Conservation (phyloP, 2,888 invertebrate species). For the Tachystola acroxantha region DNA sequence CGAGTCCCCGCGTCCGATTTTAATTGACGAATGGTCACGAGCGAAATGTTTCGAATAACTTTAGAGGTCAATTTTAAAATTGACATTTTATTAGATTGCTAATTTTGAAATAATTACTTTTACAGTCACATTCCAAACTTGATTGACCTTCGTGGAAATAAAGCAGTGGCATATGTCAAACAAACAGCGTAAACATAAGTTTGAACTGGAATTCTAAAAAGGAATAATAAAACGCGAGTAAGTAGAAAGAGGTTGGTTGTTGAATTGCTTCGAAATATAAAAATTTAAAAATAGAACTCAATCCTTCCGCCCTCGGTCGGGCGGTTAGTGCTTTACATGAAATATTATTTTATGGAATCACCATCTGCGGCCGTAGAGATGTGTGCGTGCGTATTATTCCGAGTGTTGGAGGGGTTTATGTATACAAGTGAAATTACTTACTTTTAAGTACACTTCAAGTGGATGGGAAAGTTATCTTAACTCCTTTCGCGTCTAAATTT, state of each 20-base stretch:
- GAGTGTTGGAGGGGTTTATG: conserved; percentile 57
- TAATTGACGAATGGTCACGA: conserved; percentile 74
- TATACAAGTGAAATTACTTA: conserved; percentile 70
- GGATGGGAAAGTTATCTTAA: conserved; percentile 60
- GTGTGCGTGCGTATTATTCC: conserved; percentile 54
- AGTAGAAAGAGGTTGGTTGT: conserved; percentile 12
- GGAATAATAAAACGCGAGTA: conserved; percentile 6
- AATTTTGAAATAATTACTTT: conserved; percentile 11
- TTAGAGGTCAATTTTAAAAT: conserved; percentile 49
- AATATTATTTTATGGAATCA: conserved; percentile 79
- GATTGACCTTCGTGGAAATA: conserved; percentile 2
- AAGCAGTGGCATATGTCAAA: background rate
- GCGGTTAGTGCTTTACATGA: conserved; percentile 75
- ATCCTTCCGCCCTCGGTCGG: conserved; percentile 75
- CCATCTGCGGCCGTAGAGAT: conserved; percentile 63
- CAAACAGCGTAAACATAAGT: conserved; percentile 2
- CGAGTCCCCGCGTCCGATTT: conserved; percentile 60
- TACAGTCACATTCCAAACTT: background rate
- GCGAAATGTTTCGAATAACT: conserved; percentile 49
- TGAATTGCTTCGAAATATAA: conserved; percentile 68
- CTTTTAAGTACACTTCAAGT: conserved; percentile 59
- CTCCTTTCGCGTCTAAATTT: conserved; percentile 44
- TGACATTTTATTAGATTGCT: conserved; percentile 25
- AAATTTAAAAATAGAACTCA: conserved; percentile 74
- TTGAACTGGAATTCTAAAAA: conserved; percentile 9